These are phyloP conservation scores for Mimas tiliae DNA, from an alignment of 2,888 invertebrate genomes.

Conservation along the genomic window DNA sequence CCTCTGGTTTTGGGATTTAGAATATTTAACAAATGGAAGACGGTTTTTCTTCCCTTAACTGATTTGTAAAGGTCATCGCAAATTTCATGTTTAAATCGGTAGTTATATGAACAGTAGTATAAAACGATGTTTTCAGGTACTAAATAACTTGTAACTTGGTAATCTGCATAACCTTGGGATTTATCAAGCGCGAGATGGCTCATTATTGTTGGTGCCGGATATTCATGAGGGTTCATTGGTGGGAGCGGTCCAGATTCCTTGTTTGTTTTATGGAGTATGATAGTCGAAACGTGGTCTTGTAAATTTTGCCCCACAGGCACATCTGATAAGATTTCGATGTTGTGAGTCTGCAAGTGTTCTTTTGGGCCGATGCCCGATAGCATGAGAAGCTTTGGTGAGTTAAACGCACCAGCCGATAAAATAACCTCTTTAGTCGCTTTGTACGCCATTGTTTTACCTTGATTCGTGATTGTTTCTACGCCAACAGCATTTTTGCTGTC, in stretches of 20 bases:
- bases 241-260: not conserved
- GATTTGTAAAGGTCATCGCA: conserved; percentile 20
- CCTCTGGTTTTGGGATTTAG: conserved; percentile 24
- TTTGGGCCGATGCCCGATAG: conserved; percentile 47
- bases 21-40: conserved; percentile 13
- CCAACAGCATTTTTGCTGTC: conserved; percentile 34
- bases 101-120: conserved; percentile 35
- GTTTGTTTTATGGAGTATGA: conserved; percentile 36
- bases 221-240: conserved; percentile 29
- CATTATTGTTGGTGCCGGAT: conserved; percentile 33
- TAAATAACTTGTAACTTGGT: conserved; percentile 34
- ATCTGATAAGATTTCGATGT: conserved; percentile 12
- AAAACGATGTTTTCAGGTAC: conserved; percentile 33
- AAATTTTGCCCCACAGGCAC: conserved; percentile 38
- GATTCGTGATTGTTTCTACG: conserved; percentile 34
- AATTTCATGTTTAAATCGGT: conserved; percentile 32
- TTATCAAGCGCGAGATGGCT: conserved; percentile 42
- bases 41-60: conserved; percentile 11
- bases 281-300: conserved; percentile 32
- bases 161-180: conserved; percentile 37
- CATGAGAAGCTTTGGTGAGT: conserved; percentile 50
- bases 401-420: conserved; percentile 68
- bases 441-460: conserved; percentile 32
- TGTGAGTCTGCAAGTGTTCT: conserved; percentile 45
- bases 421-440: conserved; percentile 46